phyloP scores from a whole-genome alignment of 2,888 invertebrate genomes.

The Melanchra persicariae region DNA sequence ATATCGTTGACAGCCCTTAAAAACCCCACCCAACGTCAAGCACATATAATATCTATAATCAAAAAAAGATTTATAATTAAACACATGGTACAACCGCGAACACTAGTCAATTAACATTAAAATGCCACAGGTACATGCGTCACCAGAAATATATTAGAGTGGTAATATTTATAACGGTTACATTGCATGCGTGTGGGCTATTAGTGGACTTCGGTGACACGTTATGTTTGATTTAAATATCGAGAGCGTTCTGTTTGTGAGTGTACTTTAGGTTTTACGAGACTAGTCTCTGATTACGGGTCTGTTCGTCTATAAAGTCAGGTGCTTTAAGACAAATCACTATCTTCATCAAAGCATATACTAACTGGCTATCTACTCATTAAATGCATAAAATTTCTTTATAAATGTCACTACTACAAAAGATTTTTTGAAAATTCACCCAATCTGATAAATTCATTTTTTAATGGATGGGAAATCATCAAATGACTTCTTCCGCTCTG shows the following conservation, averaged over 20 bases:
- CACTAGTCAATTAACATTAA: slow-evolving; percentile 67
- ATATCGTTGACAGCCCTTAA: slow-evolving; percentile 7
- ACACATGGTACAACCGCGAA: slow-evolving; percentile 49
- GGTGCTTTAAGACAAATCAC: not conserved
- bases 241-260: slow-evolving; percentile 39
- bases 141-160: slow-evolving; percentile 63
- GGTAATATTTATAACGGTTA: slow-evolving; percentile 71
- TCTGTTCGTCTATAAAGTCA: not conserved
- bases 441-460: too few species aligned
- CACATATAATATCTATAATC: slow-evolving; percentile 55
- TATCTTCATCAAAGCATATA: too few species aligned
- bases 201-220: slow-evolving; percentile 67
- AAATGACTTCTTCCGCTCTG: too few species aligned
- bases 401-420: too few species aligned
- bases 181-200: slow-evolving; percentile 71
- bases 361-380: too few species aligned
- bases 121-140: slow-evolving; percentile 59
- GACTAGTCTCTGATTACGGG: not conserved
- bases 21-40: slow-evolving; percentile 37
- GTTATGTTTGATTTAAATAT: slow-evolving; percentile 68
- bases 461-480: too few species aligned
- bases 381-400: too few species aligned
- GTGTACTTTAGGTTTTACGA: slow-evolving; percentile 33
- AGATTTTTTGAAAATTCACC: too few species aligned
- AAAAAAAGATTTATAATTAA: slow-evolving; percentile 67